Evolutionary conservation across 1,140 invertebrate genomes (phyloP).

Genomic region (Trachelipus rathkii): DNA sequence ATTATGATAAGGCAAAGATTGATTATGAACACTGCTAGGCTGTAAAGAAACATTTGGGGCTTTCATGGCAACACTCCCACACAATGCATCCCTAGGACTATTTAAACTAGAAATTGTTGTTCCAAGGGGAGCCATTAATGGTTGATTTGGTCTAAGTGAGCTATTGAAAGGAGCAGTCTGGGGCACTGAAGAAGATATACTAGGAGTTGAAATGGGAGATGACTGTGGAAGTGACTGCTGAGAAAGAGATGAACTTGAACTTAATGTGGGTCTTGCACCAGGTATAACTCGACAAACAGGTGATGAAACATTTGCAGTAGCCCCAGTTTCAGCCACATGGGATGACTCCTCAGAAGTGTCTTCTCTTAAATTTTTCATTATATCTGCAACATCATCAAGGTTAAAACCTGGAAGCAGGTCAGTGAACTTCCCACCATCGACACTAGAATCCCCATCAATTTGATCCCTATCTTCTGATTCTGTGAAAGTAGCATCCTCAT

Average conservation of each 20-base stretch:
- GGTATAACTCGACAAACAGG: neutral
- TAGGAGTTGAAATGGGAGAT: neutral
- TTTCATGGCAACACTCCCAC: neutral
- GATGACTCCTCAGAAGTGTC: conserved; percentile 38
- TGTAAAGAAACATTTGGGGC: neutral
- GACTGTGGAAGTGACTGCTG: conserved; percentile 22
- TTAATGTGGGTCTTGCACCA: neutral
- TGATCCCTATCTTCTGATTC: conserved; percentile 38
- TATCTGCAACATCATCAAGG: conserved; percentile 46
- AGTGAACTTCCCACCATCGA: conserved; percentile 45
- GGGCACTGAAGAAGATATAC: neutral
- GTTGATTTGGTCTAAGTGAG: conserved; percentile 31
- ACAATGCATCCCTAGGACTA: neutral
- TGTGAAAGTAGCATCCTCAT: conserved; percentile 35
- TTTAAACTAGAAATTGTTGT: neutral
- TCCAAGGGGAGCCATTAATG: conserved; percentile 34
- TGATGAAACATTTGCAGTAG: neutral
- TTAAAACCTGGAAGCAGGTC: conserved; percentile 48
- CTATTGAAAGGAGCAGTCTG: neutral
- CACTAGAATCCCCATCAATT: conserved; percentile 29
- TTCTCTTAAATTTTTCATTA: conserved; percentile 43
- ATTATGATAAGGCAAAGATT: neutral
- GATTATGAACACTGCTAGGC: neutral
- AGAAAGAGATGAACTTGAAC: neutral
- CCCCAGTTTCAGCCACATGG: conserved; percentile 21